Conservation (phyloP, 2,888 invertebrate species). For the Thera obeliscata region DNA sequence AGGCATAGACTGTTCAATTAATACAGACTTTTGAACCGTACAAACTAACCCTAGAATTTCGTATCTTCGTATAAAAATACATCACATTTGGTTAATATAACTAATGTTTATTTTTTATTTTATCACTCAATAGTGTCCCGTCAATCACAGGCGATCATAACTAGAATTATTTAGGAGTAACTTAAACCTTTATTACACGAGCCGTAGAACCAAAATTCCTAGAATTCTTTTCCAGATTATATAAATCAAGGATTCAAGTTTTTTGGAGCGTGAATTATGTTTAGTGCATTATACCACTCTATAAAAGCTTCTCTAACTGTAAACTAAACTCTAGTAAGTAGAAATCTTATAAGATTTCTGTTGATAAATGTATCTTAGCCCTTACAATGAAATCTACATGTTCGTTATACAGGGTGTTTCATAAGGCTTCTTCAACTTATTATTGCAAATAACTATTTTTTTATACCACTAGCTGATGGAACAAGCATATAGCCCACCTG, state of each 20-base stretch:
- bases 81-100: constrained; percentile 53
- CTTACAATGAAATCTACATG: constrained; percentile 15
- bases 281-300: constrained; percentile 11
- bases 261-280: not conserved
- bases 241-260: not conserved
- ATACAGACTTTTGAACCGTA: constrained; percentile 7
- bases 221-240: too few relatives aligned
- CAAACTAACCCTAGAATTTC: constrained; percentile 38
- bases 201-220: too few relatives aligned
- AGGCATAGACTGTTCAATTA: not conserved
- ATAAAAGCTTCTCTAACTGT: constrained; percentile 16
- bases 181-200: not conserved
- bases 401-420: constrained; percentile 11
- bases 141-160: constrained; percentile 39
- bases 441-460: too few relatives aligned
- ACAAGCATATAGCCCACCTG: too few relatives aligned
- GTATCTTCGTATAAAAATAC: constrained; percentile 53
- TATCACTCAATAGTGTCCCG: constrained; percentile 36
- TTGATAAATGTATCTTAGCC: constrained; percentile 34
- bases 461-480: too few relatives aligned
- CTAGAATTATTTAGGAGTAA: constrained; percentile 13
- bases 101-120: constrained; percentile 31
- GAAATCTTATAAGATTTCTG: constrained; percentile 27
- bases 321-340: constrained; percentile 36
- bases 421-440: not conserved